Percentiles rank a stretch among this genome's conserved stretches.
These are phyloP conservation scores for Sebastes jordani DNA, from an alignment of 2,797 vertebrate genomes.

Conservation along the genomic window DNA sequence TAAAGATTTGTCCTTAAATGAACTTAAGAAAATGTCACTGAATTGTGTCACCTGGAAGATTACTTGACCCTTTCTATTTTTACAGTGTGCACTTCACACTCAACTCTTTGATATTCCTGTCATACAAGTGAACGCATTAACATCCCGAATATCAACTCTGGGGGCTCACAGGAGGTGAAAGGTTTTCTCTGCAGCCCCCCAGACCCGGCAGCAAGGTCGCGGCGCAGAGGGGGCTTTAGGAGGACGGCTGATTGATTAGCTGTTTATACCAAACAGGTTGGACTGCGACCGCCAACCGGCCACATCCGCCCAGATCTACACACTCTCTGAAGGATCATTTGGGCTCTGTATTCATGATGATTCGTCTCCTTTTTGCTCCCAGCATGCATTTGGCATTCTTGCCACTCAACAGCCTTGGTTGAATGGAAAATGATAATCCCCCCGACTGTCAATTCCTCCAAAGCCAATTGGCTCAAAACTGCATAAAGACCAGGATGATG, in stretches of 20 bases:
- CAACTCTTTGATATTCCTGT: constrained; percentile 62
- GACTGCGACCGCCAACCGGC: constrained; percentile 15
- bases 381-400: constrained; percentile 54
- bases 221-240: neutral
- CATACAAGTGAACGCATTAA: constrained; percentile 44
- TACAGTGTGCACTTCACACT: constrained; percentile 21
- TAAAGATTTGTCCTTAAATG: neutral
- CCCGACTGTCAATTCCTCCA: constrained; percentile 43
- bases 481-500: constrained; percentile 50
- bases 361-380: constrained; percentile 35
- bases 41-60: neutral
- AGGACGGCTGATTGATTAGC: constrained; percentile 47
- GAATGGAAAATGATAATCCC: constrained; percentile 65
- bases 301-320: constrained; percentile 18
- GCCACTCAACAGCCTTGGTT: constrained; percentile 47
- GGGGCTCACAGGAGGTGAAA: constrained; percentile 26
- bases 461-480: constrained; percentile 62
- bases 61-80: neutral
- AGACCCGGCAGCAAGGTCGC: constrained; percentile 26
- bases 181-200: constrained; percentile 36
- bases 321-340: constrained; percentile 23
- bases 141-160: constrained; percentile 44
- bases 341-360: constrained; percentile 47
- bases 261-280: constrained; percentile 27
- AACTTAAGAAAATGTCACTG: neutral